Conservation (phyloP, 2,888 invertebrate genomes). For the Euphydryas editha region DNA sequence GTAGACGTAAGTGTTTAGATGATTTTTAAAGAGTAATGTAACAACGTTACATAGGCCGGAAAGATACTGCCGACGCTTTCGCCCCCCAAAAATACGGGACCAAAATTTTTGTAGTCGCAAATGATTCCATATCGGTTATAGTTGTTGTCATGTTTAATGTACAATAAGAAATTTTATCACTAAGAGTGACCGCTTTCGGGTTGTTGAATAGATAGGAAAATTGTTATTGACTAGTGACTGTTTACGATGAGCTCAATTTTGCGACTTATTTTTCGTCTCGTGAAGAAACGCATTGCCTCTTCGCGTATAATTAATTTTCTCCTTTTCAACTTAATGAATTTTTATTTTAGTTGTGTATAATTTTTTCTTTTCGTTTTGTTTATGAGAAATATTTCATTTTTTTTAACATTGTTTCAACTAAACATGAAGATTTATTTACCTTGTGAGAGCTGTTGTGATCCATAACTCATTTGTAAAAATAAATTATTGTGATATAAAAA, state of each 20-base stretch:
- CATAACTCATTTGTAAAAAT: slow-evolving; percentile 82
- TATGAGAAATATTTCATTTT: slow-evolving; percentile 52
- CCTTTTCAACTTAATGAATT: slow-evolving; percentile 47
- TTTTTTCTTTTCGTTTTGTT: slow-evolving; percentile 52
- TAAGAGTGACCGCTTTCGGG: slow-evolving; percentile 69
- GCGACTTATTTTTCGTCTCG: slow-evolving; percentile 56
- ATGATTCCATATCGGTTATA: slow-evolving; percentile 59
- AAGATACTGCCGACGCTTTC: slow-evolving; percentile 48
- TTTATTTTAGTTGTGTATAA: slow-evolving; percentile 51
- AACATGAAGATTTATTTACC: slow-evolving; percentile 65
- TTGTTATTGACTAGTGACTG: slow-evolving; percentile 51
- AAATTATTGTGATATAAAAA: slow-evolving; percentile 83
- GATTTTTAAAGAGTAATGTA: slow-evolving; percentile 53
- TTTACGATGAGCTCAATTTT: slow-evolving; percentile 68
- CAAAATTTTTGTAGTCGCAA: slow-evolving; percentile 70
- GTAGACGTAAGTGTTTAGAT: slow-evolving; percentile 68
- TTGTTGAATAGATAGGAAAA: slow-evolving; percentile 73
- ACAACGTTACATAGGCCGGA: slow-evolving; percentile 48
- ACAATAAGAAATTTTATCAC: slow-evolving; percentile 71
- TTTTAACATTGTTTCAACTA: slow-evolving; percentile 63
- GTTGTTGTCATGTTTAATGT: slow-evolving; percentile 65
- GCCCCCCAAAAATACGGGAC: slow-evolving; percentile 62
- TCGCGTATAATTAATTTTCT: slow-evolving; percentile 45
- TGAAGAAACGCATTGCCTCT: slow-evolving; percentile 50
- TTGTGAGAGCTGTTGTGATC: slow-evolving; percentile 79